Evolutionary conservation across 2,113 vertebrate genomes (phyloP).

Genomic region (Trogon melanurus): DNA sequence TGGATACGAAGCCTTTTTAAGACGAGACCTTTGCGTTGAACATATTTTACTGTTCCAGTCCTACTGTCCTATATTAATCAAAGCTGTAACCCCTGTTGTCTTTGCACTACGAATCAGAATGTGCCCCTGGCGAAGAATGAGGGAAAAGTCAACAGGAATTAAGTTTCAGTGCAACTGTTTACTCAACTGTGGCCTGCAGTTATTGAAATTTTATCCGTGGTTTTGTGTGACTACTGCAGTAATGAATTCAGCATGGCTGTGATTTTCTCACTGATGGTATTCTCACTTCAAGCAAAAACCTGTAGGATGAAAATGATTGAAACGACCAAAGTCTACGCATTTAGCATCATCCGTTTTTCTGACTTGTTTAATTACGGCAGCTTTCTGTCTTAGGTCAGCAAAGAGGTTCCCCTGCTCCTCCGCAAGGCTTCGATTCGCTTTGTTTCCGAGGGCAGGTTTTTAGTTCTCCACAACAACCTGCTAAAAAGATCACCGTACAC

Average conservation of each 20-base stretch:
- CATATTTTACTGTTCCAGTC: slow-evolving; percentile 78
- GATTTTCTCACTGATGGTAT: slow-evolving; percentile 89
- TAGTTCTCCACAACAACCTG: slow-evolving; percentile 60
- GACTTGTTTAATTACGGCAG: slow-evolving; percentile 57
- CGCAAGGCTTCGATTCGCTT: neutral
- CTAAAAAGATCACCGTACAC: slow-evolving; percentile 50
- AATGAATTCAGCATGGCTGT: slow-evolving; percentile 98
- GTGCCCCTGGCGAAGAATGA: slow-evolving; percentile 93
- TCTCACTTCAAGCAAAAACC: slow-evolving; percentile 84
- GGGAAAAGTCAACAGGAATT: slow-evolving; percentile 99
- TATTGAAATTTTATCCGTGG: slow-evolving; percentile 99
- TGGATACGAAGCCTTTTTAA: slow-evolving; percentile 70
- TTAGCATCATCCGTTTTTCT: slow-evolving; percentile 51
- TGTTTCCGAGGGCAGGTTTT: slow-evolving; percentile 15
- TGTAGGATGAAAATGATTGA: slow-evolving; percentile 75
- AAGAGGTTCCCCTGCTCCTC: neutral
- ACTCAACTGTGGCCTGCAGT: slow-evolving; percentile 99
- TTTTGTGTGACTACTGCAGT: slow-evolving; percentile 97
- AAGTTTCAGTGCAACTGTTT: slow-evolving; percentile 99
- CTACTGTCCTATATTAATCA: slow-evolving; percentile 91
- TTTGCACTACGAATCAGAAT: slow-evolving; percentile 92
- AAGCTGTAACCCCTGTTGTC: slow-evolving; percentile 94
- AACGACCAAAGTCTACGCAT: slow-evolving; percentile 55
- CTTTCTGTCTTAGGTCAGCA: slow-evolving; percentile 20
- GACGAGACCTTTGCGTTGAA: slow-evolving; percentile 76